phyloP scores from a whole-genome alignment of 2,888 invertebrate species.

The Drosophila macrospina region DNA sequence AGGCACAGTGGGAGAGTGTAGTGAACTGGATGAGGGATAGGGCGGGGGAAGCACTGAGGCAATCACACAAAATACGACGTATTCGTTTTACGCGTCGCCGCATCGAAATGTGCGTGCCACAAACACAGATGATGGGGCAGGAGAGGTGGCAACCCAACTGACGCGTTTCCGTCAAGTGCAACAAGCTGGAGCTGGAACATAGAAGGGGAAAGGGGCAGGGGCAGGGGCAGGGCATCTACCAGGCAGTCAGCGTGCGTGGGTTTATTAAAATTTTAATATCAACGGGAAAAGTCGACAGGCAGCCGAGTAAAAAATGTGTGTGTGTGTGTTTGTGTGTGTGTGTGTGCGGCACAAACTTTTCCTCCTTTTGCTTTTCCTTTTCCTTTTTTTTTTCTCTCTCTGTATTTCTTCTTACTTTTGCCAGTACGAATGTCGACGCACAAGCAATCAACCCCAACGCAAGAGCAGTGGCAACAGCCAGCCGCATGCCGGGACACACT shows the following conservation, averaged over 20 bases:
- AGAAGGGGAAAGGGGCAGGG: neutral
- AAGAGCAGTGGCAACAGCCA: no score
- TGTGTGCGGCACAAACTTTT: constrained; percentile 73
- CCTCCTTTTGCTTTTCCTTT: constrained; percentile 2
- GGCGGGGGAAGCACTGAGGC: constrained; percentile 34
- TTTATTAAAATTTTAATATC: constrained; percentile 81
- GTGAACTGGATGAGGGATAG: neutral
- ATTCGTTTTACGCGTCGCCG: constrained; percentile 77
- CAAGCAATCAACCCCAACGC: constrained; percentile 64
- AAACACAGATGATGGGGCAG: constrained; percentile 31
- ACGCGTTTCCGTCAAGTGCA: constrained; percentile 80
- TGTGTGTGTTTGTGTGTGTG: constrained; percentile 74
- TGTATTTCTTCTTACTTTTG: constrained; percentile 11
- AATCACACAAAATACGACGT: constrained; percentile 75
- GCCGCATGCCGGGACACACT: constrained; percentile 25
- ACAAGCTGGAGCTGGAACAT: constrained; percentile 65
- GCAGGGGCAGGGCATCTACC: neutral
- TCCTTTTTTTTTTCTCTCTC: no score
- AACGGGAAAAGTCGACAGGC: constrained; percentile 75
- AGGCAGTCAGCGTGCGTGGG: constrained; percentile 67
- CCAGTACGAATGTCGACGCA: constrained; percentile 72
- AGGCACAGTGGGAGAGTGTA: constrained; percentile 4
- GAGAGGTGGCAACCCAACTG: constrained; percentile 54
- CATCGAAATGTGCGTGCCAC: constrained; percentile 77
- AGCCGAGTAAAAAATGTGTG: constrained; percentile 78